Evolutionary conservation across 37 sponge, comb jelly and placozoan genomes (phyloP).

Genomic region (Eunapius fragilis): DNA sequence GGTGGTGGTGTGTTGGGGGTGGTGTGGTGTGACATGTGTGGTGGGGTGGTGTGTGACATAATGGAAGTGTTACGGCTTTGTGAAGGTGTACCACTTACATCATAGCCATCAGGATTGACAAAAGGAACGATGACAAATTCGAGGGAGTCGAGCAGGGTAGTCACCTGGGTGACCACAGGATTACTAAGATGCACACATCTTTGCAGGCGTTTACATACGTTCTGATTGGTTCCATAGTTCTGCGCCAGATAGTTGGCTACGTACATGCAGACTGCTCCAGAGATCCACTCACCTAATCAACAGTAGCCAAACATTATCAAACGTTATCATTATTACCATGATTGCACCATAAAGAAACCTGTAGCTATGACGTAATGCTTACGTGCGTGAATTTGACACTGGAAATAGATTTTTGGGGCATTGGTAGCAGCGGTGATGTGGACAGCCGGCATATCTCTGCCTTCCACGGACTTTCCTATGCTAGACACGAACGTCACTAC

Average conservation of each 20-base stretch:
- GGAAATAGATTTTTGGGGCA: conserved; percentile 63
- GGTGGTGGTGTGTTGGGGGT: not conserved
- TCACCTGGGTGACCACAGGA: conserved; percentile 55
- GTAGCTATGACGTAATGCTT: conserved; percentile 2
- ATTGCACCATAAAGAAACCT: not conserved
- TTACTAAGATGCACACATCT: too few species aligned
- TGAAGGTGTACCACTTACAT: conserved; percentile 60
- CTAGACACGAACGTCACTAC: conserved; percentile 43
- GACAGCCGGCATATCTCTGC: conserved; percentile 64
- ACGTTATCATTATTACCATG: not conserved
- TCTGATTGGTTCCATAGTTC: conserved; percentile 34
- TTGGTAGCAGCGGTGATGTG: conserved; percentile 49
- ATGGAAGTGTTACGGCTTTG: too few species aligned
- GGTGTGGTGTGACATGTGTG: too few species aligned
- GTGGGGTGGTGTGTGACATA: not conserved
- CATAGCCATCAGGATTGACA: conserved; percentile 89
- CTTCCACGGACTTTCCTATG: conserved; percentile 63
- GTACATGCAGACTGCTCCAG: conserved; percentile 83
- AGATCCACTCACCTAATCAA: conserved; percentile 85
- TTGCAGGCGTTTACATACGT: conserved; percentile 16
- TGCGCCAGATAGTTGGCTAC: conserved; percentile 57
- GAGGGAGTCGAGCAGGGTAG: conserved; percentile 11
- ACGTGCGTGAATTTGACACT: conserved; percentile 91
- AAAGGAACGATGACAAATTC: conserved; percentile 73
- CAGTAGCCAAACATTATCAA: not conserved